phyloP scores from a whole-genome alignment of 2,113 vertebrate genomes.

The Chunga burmeisteri region DNA sequence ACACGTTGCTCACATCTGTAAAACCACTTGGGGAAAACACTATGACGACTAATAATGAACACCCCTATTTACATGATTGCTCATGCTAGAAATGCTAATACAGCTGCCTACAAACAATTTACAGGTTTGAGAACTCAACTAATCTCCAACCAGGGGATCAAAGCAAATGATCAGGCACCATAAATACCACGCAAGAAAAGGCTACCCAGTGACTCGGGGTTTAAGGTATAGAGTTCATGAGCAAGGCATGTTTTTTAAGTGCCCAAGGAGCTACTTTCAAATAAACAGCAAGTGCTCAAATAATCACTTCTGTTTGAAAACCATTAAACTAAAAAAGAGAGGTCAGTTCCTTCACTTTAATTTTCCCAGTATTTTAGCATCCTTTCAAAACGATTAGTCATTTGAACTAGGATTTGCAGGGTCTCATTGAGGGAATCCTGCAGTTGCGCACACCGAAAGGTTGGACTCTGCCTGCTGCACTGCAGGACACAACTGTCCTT shows the following conservation, averaged over 20 bases:
- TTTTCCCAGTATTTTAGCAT: background rate
- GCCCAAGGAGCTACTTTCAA: background rate
- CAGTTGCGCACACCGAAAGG: background rate
- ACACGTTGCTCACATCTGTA: background rate
- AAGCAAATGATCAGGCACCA: background rate
- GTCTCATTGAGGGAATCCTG: background rate
- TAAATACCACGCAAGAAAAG: background rate
- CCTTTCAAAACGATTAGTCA: background rate
- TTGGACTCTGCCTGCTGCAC: background rate
- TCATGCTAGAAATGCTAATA: background rate
- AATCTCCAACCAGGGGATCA: background rate
- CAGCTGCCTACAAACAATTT: background rate
- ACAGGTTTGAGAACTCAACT: background rate
- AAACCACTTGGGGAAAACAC: background rate
- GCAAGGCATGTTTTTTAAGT: background rate
- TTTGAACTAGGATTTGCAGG: background rate
- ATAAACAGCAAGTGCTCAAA: background rate
- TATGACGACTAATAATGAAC: background rate
- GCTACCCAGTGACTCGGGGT: accelerated
- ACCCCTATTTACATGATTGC: background rate
- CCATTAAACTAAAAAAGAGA: background rate
- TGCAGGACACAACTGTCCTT: background rate
- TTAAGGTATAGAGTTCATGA: background rate
- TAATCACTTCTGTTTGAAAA: background rate
- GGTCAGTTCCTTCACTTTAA: background rate